Evolutionary conservation across 2,888 invertebrate species (phyloP), one percentile per base, ranked within the genome.

Genomic region (Hydrotaea diabolus): DNA sequence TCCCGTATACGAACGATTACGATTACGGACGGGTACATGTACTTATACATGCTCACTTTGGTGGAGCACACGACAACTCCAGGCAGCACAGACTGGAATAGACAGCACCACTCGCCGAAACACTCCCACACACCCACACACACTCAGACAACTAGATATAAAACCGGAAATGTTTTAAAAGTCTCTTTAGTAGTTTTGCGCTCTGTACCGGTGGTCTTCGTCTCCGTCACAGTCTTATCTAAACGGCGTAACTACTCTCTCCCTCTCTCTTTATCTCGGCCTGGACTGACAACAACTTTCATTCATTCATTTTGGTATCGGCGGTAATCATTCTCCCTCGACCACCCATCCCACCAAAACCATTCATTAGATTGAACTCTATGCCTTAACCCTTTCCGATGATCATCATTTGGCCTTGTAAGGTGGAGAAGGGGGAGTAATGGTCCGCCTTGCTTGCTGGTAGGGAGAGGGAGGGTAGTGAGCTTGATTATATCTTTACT

Each of bases 141-240:
- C 64, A 66, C 39, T 1, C 17, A 43, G 0, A 79, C 73, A 85
- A 80, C 79, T 64, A 82, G 85, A 85, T 85, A 82, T 85, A 77
- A 74, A 85, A 82, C 74, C 82, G 82, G 85, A 85, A 85, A 85
- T 85, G 85, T 79, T 80, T 82, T 85, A 74, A 85, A 82, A 82
- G 43, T 39, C 79, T 74, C 73, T 82, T 66, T 69, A 39, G 57
- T 43, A 23, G 43, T 74, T n/a, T 59, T 39, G 31, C 39, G 31
- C 64, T 66, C 49, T 74, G 53, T 23, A 11, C 55, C 55, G 31
- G 19, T 55, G 9, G 43, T 64, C 69, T 79, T 53, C 74, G 80
- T 59, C 19, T 8, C 76, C 69, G 62, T 69, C 72, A 57, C 53
- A 77, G 79, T 71, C 80, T 74, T 43, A 39, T 72, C 57, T 72